Evolutionary conservation across 2,797 vertebrate genomes (phyloP).

Genomic region (Scarus forsteni): DNA sequence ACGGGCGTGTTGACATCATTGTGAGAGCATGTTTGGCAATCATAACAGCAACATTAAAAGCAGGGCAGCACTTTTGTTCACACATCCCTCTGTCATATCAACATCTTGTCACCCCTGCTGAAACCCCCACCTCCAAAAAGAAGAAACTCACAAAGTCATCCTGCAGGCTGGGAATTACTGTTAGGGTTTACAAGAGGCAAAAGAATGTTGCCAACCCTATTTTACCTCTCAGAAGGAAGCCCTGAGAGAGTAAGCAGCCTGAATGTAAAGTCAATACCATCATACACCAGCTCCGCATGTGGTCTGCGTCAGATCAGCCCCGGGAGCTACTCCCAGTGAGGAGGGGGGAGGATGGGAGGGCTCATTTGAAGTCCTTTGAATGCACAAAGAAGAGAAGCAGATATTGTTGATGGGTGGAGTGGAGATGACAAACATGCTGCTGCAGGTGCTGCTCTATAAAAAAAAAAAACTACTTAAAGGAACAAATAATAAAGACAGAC

Average conservation of each 20-base stretch:
- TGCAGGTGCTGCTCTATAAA: conserved; percentile 44
- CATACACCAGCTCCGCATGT: conserved; percentile 77
- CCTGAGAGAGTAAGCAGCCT: conserved; percentile 76
- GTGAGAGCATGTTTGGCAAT: conserved; percentile 36
- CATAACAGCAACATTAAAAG: conserved; percentile 36
- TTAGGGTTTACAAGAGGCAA: conserved; percentile 43
- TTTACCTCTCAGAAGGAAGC: conserved; percentile 69
- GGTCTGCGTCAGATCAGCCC: conserved; percentile 74
- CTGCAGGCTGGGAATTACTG: conserved; percentile 37
- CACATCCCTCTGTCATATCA: conserved; percentile 34
- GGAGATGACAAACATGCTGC: conserved; percentile 61
- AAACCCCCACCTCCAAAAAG: conserved; percentile 12
- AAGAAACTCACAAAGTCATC: conserved; percentile 42
- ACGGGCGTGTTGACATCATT: conserved; percentile 48
- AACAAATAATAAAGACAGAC: conserved; percentile 33
- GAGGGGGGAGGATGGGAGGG: conserved; percentile 47
- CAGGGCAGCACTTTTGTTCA: conserved; percentile 20
- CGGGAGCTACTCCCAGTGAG: conserved; percentile 62
- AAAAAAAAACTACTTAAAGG: conserved; percentile 24
- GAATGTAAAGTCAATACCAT: conserved; percentile 81
- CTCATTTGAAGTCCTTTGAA: conserved; percentile 68
- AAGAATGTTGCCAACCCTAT: conserved; percentile 49
- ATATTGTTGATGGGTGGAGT: conserved; percentile 58
- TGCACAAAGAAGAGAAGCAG: conserved; percentile 50
- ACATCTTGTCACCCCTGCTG: conserved; percentile 24